Base-by-base conservation (phyloP, 2,113 vertebrate species). In the Lepisosteus osseus region DNA sequence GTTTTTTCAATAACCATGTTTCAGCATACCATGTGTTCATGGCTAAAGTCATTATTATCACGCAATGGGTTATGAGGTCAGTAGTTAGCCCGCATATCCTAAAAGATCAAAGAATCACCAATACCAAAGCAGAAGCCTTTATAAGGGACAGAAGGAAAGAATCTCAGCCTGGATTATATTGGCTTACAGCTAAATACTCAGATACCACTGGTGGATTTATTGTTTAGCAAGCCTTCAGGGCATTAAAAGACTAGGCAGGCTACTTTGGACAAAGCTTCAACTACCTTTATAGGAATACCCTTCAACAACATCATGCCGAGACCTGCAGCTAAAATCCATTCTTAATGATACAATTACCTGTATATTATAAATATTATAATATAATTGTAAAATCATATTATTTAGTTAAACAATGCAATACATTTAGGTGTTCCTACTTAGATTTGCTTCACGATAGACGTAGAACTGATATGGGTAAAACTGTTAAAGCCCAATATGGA, bases 1-100 rank as follows among this genome's bases (percentile, higher is more conserved):
- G 47, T 51, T 51, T 51, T 61, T 45, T 47, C 45, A 56, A 61
- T 12, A 45, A 47, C 43, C 17, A 47, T n/a, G 54, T 41, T 15
- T 29, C 29, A 51, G 42, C 69, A 45, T 41, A 42, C 17, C 44
- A 29, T 11, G 17, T 7, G 68, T 45, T 7, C 55, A 59, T 42
- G 43, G 29, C 29, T 69, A 43, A 44, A 69, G 68, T 57, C 29
- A 69, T 51, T 51, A 57, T 54, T 57, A 11, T 69, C 42, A 7
- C 12, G 57, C 41, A 44, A 59, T 59, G 68, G 68, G 15, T 15
- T n/a, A 69, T n/a, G n/a, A 13, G 57, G 43, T 70, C 64, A 66
- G 45, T 66, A 44, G 42, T 7, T 41, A 47, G 3, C 64, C 13
- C 0, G 45, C 64, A 47, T 42, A 66, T 66, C 45, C 64, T 66